Base-by-base conservation (phyloP, 35 echinoderm and acorn worm genomes). In the Holothuria glaberrima region DNA sequence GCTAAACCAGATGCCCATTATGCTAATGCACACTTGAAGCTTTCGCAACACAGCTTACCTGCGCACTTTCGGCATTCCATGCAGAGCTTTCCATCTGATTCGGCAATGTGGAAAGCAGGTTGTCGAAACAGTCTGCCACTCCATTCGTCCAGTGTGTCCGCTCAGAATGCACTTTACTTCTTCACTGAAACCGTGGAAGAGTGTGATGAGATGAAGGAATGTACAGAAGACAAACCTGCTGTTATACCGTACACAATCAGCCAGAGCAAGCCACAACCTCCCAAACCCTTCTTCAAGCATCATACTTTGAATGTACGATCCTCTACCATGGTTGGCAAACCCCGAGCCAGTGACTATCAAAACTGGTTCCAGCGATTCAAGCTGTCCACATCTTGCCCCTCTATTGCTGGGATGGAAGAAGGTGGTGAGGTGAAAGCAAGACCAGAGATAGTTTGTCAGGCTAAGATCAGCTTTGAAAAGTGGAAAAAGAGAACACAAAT, bases 91-190 rank as follows among this genome's bases (percentile, higher is more conserved):
- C 64, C 64, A 20, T 68, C 64, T 68, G 64, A 68, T 10, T 68
- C 64, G 10, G n/a, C 64, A 20, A 26, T 68, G 9, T 68, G 64
- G 64, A 68, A 68, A 68, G 64, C 64, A 68, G 64, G 64, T 26
- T 68, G 64, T 20, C 64, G 64, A 4, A 68, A 68, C 64, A 68
- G 64, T 68, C 64, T 68, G 10, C 64, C 64, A 1, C 64, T 84
- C 25, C 56, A 84, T 56, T n/a, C 80, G 0, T 84, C 80, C 5
- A 84, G 61, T 29, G 80, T 84, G 10, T 59, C 80, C 0, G 80
- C 80, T 1, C 80, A 84, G 80, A 84, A 84, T 61, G 80, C 80
- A 5, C 80, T 84, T 3, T 84, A 84, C 32, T 84, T 84, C 29
- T 84, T 84, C 46, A 84, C 80, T 2, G 54, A 63, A 3, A 48